These are phyloP conservation scores for Calliopum simillimum DNA, from an alignment of 2,888 invertebrate species.

Conservation along the genomic window DNA sequence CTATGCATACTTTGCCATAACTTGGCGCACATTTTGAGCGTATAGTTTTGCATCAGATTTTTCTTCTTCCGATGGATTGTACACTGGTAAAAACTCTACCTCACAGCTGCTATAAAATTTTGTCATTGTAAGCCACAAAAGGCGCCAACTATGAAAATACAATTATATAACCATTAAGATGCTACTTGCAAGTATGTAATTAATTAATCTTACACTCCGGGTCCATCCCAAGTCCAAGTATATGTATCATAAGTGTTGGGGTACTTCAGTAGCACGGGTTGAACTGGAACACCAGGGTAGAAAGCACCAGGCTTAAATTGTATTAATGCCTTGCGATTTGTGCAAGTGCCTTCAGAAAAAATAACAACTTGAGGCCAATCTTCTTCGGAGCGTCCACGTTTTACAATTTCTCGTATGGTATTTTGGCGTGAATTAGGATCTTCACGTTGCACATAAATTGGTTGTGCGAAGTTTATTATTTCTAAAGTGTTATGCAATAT, in stretches of 20 bases:
- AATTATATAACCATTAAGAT: neutral
- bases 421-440: constrained; percentile 92
- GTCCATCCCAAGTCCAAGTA: constrained; percentile 96
- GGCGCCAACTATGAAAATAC: constrained; percentile 73
- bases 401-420: constrained; percentile 89
- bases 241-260: constrained; percentile 90
- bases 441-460: constrained; percentile 93
- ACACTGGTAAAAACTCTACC: constrained; percentile 93
- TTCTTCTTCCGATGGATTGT: constrained; percentile 88
- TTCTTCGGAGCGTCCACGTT: constrained; percentile 83
- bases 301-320: constrained; percentile 94
- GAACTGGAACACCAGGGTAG: constrained; percentile 94
- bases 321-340: constrained; percentile 90
- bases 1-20: constrained; percentile 87
- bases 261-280: constrained; percentile 92
- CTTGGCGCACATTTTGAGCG: constrained; percentile 88
- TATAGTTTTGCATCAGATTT: constrained; percentile 87
- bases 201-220: constrained; percentile 82
- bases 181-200: neutral
- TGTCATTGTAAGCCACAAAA: constrained; percentile 89
- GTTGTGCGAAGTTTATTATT: constrained; percentile 93
- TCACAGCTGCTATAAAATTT: constrained; percentile 89
- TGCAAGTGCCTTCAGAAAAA: constrained; percentile 97
- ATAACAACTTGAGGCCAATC: constrained; percentile 94
- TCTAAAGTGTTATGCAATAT: constrained; percentile 71